Conservation (phyloP, 2,888 invertebrate genomes). For the Caprella mutica region DNA sequence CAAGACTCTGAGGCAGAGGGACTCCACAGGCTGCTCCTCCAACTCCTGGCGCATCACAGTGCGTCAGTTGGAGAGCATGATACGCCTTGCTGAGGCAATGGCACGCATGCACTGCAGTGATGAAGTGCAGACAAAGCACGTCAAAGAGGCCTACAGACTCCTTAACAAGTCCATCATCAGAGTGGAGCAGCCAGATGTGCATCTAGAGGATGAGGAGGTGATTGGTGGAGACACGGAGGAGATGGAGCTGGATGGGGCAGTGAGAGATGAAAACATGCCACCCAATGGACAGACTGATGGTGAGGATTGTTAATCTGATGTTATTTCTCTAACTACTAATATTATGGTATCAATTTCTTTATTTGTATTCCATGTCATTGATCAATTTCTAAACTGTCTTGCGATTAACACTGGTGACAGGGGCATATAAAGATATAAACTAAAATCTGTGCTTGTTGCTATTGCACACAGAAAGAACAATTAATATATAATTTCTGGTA, state of each 20-base stretch:
- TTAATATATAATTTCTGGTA: too few species aligned
- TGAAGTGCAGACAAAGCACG: conserved; percentile 73
- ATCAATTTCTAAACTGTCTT: too few species aligned
- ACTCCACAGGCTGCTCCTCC: conserved; percentile 53
- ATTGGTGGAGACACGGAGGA: conserved; percentile 46
- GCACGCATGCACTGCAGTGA: conserved; percentile 92
- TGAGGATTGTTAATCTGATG: background rate
- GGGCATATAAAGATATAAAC: too few species aligned
- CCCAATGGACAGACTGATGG: conserved; percentile 21
- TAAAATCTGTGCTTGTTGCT: too few species aligned
- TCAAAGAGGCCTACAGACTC: conserved; percentile 77
- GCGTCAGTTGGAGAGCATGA: conserved; percentile 86
- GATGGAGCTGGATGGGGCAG: conserved; percentile 44
- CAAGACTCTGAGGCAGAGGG: conserved; percentile 70
- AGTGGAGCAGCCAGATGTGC: conserved; percentile 94
- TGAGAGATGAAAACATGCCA: conserved; percentile 23
- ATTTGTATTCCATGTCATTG: too few species aligned
- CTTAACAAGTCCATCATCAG: conserved; percentile 93
- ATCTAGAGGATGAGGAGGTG: conserved; percentile 68
- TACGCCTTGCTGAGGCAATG: conserved; percentile 90
- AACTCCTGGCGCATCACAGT: conserved; percentile 94
- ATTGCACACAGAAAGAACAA: too few species aligned
- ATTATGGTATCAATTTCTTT: too few species aligned
- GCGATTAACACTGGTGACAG: too few species aligned
- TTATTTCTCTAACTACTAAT: background rate